phyloP scores from a whole-genome alignment of 2,113 vertebrate species.

The Melanerpes formicivorus region DNA sequence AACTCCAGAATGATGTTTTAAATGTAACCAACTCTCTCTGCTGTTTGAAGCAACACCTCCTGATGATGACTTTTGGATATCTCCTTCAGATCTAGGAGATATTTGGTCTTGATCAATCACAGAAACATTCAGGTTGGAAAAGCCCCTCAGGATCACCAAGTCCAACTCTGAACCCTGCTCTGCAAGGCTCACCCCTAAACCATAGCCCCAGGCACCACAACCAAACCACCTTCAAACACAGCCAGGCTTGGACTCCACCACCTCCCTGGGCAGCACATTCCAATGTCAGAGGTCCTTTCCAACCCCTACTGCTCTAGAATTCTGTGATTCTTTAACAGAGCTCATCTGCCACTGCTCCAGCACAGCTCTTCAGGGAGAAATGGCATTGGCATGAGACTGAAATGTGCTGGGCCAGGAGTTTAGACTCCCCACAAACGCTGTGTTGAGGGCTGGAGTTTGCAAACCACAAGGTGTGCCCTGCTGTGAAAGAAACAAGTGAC shows the following conservation, averaged over 20 bases:
- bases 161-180: too few species aligned
- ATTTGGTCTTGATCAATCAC: not conserved
- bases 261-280: too few species aligned
- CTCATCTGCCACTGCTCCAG: not conserved
- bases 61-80: not conserved
- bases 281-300: too few species aligned
- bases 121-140: too few species aligned
- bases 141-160: too few species aligned
- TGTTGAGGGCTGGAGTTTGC: not conserved
- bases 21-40: not conserved
- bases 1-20: not conserved
- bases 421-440: not conserved
- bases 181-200: too few species aligned
- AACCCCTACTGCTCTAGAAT: too few species aligned
- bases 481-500: fast-evolving
- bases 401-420: not conserved
- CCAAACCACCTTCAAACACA: too few species aligned
- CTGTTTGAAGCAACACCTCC: not conserved
- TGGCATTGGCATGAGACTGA: fast-evolving
- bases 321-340: not conserved
- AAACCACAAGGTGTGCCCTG: not conserved
- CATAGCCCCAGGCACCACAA: too few species aligned
- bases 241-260: too few species aligned
- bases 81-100: not conserved
- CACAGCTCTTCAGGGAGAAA: not conserved